Evolutionary conservation across 2,888 invertebrate genomes (phyloP), one percentile per base, ranked within the genome.

Genomic region (Sphaerophoria rueppellii): DNA sequence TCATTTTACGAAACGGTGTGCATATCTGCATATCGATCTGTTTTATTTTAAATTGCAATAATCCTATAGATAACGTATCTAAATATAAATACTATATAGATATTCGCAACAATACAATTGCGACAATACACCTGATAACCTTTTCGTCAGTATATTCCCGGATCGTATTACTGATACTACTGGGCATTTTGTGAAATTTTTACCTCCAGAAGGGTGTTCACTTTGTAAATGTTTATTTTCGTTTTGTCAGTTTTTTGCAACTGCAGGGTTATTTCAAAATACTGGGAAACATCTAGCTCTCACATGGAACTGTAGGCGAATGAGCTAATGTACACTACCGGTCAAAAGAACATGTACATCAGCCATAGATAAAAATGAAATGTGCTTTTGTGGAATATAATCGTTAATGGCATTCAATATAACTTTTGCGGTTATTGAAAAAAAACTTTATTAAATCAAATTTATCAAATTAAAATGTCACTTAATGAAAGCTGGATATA

Each of bases 11-110:
- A 3, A 7, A 0, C 3, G 6, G 16, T 35, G 0, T 37, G 24
- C 24, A 24, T 2, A 43, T 16, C 6, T 37, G 60, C 9, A 40
- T 75, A 81, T 81, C 71, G 81, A 75, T 75, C 65, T 65, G 12
- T 35, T 65, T 35, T 43, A 81, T 75, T 75, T 81, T 81, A 65
- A 81, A 81, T 75, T 81, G 75, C 69, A 69, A 67, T 58, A 61
- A 24, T 24, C 9, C 60, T 46, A 24, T 60, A 60, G 60, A 60
- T 43, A 60, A 24, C 50, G 69, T 70, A 69, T 69, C 60, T 69
- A 24, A 2, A 24, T 24, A 48, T 50, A 63, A 35, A 14, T 34
- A 34, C n/a, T n/a, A 32, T 40, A 63, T 48, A 63, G 46, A 48
- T 61, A 61, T 61, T 7, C 5, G 14, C 34, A 61, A 58, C 16